Evolutionary conservation across 2,888 invertebrate species (phyloP).

Genomic region (Nipponacmea schrenckii): DNA sequence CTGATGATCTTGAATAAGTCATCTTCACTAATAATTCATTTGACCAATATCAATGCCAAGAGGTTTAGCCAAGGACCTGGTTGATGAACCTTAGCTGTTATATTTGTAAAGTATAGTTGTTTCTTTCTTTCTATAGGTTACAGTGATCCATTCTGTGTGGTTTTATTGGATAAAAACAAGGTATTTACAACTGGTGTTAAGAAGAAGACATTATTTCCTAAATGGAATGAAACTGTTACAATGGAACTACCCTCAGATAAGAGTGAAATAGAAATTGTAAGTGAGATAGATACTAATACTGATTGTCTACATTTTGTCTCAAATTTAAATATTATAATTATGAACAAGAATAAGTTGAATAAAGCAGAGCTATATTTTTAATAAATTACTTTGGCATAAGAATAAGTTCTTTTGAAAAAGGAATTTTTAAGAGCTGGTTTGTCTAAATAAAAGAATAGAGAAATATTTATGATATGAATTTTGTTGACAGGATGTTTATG

Average conservation of each 20-base stretch:
- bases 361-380: too few species aligned
- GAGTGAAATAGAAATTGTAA: constrained; percentile 69
- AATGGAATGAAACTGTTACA: constrained; percentile 72
- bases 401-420: too few species aligned
- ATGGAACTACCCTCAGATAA: constrained; percentile 69
- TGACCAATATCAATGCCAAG: too few species aligned
- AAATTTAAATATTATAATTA: neutral
- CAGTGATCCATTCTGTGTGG: constrained; percentile 72
- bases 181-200: constrained; percentile 71
- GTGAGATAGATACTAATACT: constrained; percentile 31
- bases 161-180: constrained; percentile 70
- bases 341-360: too few species aligned
- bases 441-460: too few species aligned
- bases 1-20: too few species aligned
- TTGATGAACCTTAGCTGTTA: too few species aligned
- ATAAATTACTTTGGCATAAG: too few species aligned
- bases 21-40: too few species aligned
- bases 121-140: constrained; percentile 65
- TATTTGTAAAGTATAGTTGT: too few species aligned
- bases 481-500: constrained; percentile 69
- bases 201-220: constrained; percentile 72
- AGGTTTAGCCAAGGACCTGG: too few species aligned
- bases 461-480: neutral
- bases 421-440: too few species aligned
- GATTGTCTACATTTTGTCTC: neutral